Evolutionary conservation across 2,888 invertebrate species (phyloP).

Genomic region (Hipparchia semele): DNA sequence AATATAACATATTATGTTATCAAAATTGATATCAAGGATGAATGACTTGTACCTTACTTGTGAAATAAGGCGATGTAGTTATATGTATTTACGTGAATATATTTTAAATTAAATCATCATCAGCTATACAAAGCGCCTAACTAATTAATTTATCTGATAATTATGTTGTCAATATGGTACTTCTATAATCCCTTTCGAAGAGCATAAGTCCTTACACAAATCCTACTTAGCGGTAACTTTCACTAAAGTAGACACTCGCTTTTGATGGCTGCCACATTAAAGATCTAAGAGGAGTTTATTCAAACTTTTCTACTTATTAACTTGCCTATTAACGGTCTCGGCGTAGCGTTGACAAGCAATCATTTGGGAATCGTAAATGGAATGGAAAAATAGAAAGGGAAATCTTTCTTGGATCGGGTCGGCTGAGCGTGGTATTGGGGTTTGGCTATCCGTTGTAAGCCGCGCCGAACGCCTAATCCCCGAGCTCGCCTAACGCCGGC

Average conservation of each 20-base stretch:
- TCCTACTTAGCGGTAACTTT: conserved; percentile 80
- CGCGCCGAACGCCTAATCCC: conserved; percentile 72
- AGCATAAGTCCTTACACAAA: conserved; percentile 68
- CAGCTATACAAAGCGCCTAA: not conserved
- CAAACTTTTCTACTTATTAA: conserved; percentile 79
- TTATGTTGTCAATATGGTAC: conserved; percentile 68
- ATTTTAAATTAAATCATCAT: not conserved
- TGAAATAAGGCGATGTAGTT: not conserved
- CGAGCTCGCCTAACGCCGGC: conserved; percentile 64
- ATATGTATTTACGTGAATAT: not conserved
- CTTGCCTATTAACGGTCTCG: conserved; percentile 73
- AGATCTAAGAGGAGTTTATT: conserved; percentile 73
- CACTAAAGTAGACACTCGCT: conserved; percentile 76
- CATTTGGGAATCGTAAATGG: conserved; percentile 49
- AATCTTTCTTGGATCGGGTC: conserved; percentile 56
- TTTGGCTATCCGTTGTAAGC: conserved; percentile 69
- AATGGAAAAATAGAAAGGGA: conserved; percentile 54
- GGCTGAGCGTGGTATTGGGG: conserved; percentile 71
- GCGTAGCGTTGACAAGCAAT: conserved; percentile 54
- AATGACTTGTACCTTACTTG: not conserved
- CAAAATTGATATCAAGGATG: not conserved
- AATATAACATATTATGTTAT: not conserved
- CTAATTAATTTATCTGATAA: conserved; percentile 42
- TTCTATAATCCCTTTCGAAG: conserved; percentile 70
- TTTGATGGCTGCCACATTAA: conserved; percentile 76